These are phyloP conservation scores for Oreochromis mossambicus DNA, from an alignment of 2,797 vertebrate genomes.

Conservation along the genomic window DNA sequence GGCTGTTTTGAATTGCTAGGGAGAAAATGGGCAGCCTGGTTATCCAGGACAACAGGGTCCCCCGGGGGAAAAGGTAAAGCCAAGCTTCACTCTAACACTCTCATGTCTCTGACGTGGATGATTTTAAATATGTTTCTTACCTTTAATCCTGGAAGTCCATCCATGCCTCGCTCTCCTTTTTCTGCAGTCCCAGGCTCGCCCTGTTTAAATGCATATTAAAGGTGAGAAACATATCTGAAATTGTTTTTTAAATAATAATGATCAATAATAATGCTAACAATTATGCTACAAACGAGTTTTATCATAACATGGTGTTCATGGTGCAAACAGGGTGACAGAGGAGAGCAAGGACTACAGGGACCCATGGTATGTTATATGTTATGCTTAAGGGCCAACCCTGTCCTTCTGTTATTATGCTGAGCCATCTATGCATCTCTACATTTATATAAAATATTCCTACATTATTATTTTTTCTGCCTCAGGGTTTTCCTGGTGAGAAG, in stretches of 20 bases:
- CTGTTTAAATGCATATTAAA: too few species aligned
- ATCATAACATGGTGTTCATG: neutral
- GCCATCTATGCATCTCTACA: neutral
- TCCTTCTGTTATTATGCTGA: neutral
- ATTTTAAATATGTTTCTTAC: neutral
- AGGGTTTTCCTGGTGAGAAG: conserved; percentile 86
- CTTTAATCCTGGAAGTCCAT: too few species aligned
- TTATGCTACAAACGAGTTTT: neutral
- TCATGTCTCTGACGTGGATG: neutral
- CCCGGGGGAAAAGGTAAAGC: conserved; percentile 80
- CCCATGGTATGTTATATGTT: conserved; percentile 45
- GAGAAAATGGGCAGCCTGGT: conserved; percentile 81
- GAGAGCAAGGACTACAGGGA: conserved; percentile 69
- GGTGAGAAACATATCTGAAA: conserved; percentile 57
- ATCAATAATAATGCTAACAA: neutral
- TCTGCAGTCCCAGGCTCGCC: too few species aligned
- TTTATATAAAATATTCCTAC: neutral
- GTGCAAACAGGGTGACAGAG: conserved; percentile 72
- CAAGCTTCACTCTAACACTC: neutral
- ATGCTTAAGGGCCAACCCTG: neutral
- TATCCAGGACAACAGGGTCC: conserved; percentile 79
- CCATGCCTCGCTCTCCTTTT: too few species aligned
- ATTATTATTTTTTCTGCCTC: neutral
- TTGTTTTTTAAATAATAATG: neutral
- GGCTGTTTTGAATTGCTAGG: conserved; percentile 68